Evolutionary conservation across 2,113 vertebrate genomes (phyloP), one percentile per base, ranked within the genome.

Genomic region (Nesoenas mayeri): DNA sequence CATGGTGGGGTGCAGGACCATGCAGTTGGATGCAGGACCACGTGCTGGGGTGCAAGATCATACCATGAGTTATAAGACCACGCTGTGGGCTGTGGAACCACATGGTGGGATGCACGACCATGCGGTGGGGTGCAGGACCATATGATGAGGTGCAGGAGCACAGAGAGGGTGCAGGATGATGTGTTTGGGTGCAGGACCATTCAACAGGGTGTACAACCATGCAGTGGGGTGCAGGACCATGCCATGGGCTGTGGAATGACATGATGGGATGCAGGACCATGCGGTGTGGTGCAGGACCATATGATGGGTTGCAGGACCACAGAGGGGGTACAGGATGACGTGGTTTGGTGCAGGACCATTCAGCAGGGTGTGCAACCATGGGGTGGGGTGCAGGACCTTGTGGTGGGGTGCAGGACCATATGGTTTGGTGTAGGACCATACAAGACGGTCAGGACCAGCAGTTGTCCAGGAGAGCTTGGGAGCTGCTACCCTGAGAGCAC

Each of bases 101-200:
- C 2, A 1, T 1, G 0, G 10, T 11, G 38, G 60, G 36, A 10
- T 28, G 29, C 12, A 8, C 21, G 34, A 6, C 11, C 32, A 5
- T 12, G 5, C 1, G 15, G 2, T 25, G 15, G 44, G 47, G 20
- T 13, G 15, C 26, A 5, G 19, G 75, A 51, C 29, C 15, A 1
- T 2, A 3, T 2, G 7, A 4, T 8, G 50, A 50, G 36, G 12
- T 28, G 22, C 12, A 8, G 15, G 28, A 8, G 3, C 44, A 5
- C 40, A 40, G 40, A 40, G 40, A 36, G 60, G 34, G 12, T 20
- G 15, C 12, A 8, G 28, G n/a, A 6, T 15, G 15, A 1, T 0
- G 2, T 1, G 4, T 2, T 10, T 31, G 20, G 60, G 36, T 50
- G 16, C 34, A 17, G 5, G 57, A 29, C 25, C 25, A 9, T 10